These are phyloP conservation scores for Phoenicopterus ruber DNA, from an alignment of 2,113 vertebrate species.

Conservation along the genomic window DNA sequence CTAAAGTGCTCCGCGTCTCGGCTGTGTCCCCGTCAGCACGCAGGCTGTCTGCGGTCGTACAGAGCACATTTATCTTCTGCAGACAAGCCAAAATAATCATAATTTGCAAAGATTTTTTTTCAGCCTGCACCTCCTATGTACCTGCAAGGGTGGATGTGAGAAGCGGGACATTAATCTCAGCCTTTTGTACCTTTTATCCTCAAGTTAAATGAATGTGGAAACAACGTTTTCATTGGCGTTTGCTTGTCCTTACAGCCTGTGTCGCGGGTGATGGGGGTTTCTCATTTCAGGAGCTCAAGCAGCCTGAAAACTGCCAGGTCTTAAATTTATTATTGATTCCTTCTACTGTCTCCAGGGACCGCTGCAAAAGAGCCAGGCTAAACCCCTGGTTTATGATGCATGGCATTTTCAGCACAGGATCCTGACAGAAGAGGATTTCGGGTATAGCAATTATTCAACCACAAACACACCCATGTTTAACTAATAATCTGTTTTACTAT, in stretches of 20 bases:
- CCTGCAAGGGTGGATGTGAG: background rate
- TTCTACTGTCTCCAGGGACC: slow-evolving; percentile 19
- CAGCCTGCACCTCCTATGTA: background rate
- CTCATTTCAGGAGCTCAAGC: background rate
- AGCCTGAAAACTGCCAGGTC: slow-evolving; percentile 39
- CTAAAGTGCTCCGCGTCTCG: background rate
- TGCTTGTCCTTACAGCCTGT: background rate
- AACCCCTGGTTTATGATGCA: slow-evolving; percentile 50
- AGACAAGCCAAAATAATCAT: background rate
- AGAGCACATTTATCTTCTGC: background rate
- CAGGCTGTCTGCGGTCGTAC: background rate
- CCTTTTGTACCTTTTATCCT: background rate
- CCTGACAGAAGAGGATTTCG: slow-evolving; percentile 43
- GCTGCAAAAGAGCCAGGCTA: slow-evolving; percentile 45
- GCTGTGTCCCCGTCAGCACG: background rate
- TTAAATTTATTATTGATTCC: slow-evolving; percentile 63
- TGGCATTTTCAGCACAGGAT: slow-evolving; percentile 37
- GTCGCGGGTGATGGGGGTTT: background rate
- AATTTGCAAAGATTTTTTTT: background rate
- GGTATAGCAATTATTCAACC: background rate
- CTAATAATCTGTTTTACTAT: background rate
- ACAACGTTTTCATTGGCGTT: background rate
- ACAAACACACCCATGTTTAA: background rate
- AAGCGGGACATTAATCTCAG: background rate
- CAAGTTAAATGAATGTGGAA: background rate